phyloP scores from a whole-genome alignment of 2,113 vertebrate genomes.

The Periophthalmodon schlosseri region DNA sequence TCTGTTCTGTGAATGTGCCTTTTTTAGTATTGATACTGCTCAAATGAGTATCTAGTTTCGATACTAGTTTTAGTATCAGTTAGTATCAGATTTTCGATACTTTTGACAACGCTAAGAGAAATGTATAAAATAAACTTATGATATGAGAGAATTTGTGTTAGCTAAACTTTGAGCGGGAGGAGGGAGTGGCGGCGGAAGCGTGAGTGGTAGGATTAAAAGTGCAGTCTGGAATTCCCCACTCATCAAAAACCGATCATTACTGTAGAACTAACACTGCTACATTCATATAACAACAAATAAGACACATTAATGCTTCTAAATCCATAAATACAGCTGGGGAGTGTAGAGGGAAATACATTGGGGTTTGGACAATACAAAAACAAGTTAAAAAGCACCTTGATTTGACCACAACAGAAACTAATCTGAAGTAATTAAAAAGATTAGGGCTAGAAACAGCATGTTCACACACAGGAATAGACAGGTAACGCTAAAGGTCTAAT shows the following conservation, averaged over 20 bases:
- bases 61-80: too few species aligned
- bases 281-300: not conserved
- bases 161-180: constrained; percentile 5
- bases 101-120: too few species aligned
- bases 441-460: constrained; percentile 2
- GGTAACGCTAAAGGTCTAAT: too few species aligned
- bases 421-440: constrained; percentile 23
- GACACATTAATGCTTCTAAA: not conserved
- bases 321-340: constrained; percentile 14
- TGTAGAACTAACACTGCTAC: constrained; percentile 35
- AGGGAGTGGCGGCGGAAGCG: constrained; percentile 44
- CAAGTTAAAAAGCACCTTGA: not conserved
- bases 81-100: too few species aligned
- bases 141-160: constrained; percentile 20
- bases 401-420: constrained; percentile 22
- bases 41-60: too few species aligned
- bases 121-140: not conserved
- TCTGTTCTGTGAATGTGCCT: too few species aligned
- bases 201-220: constrained; percentile 54
- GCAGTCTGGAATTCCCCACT: constrained; percentile 67
- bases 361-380: not conserved
- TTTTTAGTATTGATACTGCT: too few species aligned
- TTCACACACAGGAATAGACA: not conserved
- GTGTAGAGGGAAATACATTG: not conserved
- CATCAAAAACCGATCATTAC: constrained; percentile 70